Evolutionary conservation across 2,888 invertebrate species (phyloP).

Genomic region (Teleogryllus oceanicus): DNA sequence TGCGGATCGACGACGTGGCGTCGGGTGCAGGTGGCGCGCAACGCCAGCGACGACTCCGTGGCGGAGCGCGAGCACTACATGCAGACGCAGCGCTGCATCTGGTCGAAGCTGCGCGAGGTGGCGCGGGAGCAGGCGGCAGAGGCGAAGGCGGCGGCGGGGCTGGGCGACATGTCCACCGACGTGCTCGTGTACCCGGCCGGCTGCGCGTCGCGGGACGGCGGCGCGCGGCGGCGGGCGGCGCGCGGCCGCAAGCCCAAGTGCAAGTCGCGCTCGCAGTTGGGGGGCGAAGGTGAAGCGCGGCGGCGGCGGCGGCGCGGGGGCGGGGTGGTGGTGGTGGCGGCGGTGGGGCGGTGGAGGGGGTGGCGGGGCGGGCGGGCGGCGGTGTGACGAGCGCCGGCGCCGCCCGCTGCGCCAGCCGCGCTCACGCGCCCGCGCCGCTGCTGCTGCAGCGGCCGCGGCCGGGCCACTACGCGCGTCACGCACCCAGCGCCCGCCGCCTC

Average conservation of each 20-base stretch:
- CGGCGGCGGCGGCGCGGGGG: background rate
- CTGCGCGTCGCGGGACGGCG: background rate
- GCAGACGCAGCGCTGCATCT: background rate
- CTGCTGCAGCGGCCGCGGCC: background rate
- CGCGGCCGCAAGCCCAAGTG: background rate
- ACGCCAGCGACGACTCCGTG: background rate
- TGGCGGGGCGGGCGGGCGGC: background rate
- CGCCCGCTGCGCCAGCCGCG: background rate
- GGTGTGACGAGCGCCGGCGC: background rate
- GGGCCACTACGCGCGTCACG: background rate
- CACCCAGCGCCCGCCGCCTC: background rate
- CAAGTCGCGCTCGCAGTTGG: background rate
- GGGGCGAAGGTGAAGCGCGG: background rate
- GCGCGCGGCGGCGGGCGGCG: background rate
- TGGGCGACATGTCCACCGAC: background rate
- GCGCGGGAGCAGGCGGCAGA: background rate
- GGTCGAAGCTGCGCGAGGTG: background rate
- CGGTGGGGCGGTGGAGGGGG: background rate
- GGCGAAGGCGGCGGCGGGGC: background rate
- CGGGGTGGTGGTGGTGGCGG: no score
- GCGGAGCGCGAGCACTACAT: slow-evolving; percentile 9
- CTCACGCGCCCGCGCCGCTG: background rate
- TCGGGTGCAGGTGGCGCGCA: slow-evolving; percentile 18
- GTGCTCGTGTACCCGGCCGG: background rate
- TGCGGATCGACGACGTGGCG: background rate